Conservation (phyloP, 2,888 invertebrate species). For the Stratiomys singularior region DNA sequence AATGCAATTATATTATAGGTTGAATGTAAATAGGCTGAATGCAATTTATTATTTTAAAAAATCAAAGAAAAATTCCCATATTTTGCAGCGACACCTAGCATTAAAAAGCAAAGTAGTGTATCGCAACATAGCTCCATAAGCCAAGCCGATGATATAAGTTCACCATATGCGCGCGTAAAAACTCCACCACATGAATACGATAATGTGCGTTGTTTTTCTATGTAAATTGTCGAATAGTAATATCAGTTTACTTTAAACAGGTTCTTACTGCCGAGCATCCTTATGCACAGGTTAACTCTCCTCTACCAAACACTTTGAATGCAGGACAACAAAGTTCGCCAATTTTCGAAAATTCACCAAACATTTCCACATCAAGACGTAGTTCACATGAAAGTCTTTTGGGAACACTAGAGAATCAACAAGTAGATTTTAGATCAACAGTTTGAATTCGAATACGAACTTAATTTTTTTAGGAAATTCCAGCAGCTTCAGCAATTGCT, state of each 20-base stretch:
- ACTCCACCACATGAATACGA: conserved; percentile 75
- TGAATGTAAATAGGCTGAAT: too few species aligned
- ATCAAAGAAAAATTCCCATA: not conserved
- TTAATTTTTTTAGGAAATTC: conserved; percentile 70
- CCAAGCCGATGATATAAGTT: conserved; percentile 70
- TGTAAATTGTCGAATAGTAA: conserved; percentile 9
- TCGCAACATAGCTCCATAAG: conserved; percentile 72
- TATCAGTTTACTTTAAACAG: conserved; percentile 50
- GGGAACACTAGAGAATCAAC: conserved; percentile 47
- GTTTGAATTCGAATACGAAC: not conserved
- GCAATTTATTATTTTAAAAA: not conserved
- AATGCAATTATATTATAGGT: too few species aligned
- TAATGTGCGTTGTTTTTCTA: conserved; percentile 59
- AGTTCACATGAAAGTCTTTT: conserved; percentile 52
- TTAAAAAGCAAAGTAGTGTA: conserved; percentile 67
- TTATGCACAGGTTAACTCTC: conserved; percentile 64
- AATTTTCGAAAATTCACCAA: conserved; percentile 35
- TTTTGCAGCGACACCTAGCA: conserved; percentile 60
- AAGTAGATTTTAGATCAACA: not conserved
- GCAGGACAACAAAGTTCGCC: conserved; percentile 41
- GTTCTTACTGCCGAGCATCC: conserved; percentile 64
- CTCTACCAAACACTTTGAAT: conserved; percentile 56
- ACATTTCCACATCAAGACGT: conserved; percentile 47
- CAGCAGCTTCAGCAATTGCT: conserved; percentile 87
- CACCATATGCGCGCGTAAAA: conserved; percentile 75